Evolutionary conservation across 2,113 vertebrate species (phyloP).

Genomic region (Megaceryle maxima): DNA sequence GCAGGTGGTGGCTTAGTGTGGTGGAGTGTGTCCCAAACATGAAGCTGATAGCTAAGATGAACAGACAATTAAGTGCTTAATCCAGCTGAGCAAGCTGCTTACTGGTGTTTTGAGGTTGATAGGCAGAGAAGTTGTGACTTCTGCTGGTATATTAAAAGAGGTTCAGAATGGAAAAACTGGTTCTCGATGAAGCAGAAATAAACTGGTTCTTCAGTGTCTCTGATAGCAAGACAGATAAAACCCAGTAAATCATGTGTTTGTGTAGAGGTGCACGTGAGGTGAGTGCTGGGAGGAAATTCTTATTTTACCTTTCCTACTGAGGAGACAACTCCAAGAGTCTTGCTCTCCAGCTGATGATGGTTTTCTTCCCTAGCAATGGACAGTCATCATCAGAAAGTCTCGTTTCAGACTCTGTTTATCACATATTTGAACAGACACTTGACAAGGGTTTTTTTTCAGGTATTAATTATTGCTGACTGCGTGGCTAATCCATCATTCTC

Average conservation of each 20-base stretch:
- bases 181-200: neutral
- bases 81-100: neutral
- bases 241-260: neutral
- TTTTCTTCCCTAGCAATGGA: neutral
- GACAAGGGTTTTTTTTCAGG: slow-evolving; percentile 20
- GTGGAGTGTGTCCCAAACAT: neutral
- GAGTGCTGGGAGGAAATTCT: neutral
- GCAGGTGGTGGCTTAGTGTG: neutral
- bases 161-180: neutral
- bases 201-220: neutral
- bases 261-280: neutral
- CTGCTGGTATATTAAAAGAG: neutral
- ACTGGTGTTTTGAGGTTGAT: neutral
- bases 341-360: neutral
- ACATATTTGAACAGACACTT: slow-evolving; percentile 7
- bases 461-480: slow-evolving; percentile 53
- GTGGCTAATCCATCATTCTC: slow-evolving; percentile 50
- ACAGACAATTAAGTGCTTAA: neutral
- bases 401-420: slow-evolving; percentile 32
- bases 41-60: neutral
- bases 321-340: neutral
- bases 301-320: neutral
- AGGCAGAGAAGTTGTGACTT: neutral
- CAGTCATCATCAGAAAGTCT: slow-evolving; percentile 21
- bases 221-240: neutral